Evolutionary conservation across 2,888 invertebrate genomes (phyloP), one percentile per base, ranked within the genome.

Genomic region (Tineola bisselliella): DNA sequence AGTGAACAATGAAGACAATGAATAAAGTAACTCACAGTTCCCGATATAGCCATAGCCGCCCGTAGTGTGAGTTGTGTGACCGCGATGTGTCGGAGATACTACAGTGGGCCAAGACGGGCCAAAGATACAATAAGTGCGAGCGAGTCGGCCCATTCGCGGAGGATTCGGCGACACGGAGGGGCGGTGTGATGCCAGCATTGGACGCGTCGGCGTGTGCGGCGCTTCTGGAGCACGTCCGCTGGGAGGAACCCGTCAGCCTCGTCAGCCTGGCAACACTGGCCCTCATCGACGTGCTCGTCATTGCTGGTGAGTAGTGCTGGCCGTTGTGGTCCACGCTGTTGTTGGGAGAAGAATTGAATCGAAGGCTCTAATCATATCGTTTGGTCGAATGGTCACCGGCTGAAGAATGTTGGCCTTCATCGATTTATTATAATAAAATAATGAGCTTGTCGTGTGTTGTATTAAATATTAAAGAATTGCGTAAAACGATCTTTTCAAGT

Each of bases 221-320:
- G 81, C 90, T 94, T 80, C 89, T 92, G 72, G 92, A 93, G 77
- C 90, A 91, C 83, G 94, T 94, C 74, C 89, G 90, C 81, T 95
- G 95, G 95, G 91, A 91, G 77, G 93, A 94, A 79, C 92, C 94
- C 66, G 88, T 89, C 76, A 91, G 92, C 77, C 87, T 95, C 73
- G 89, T 91, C 70, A 93, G 93, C 74, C 89, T 96, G 72, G 91
- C 93, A 70, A 88, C 93, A 70, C 89, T 95, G 66, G 92, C 92
- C 65, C 89, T 95, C 69, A 94, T 97, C 75, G 94, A 95, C 81
- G 91, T 96, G 60, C 90, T 96, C 77, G 96, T 97, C 66, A 93
- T 97, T 66, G 91, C 94, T 62, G 97, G 84, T 84, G 59, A 71
- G 93, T 62, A n/a, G n/a, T n/a, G n/a, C n/a, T n/a, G n/a, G n/a